Percentiles rank a stretch among this genome's conserved stretches.
Evolutionary conservation across 2,113 vertebrate genomes (phyloP).

Genomic region (Camelus bactrianus): DNA sequence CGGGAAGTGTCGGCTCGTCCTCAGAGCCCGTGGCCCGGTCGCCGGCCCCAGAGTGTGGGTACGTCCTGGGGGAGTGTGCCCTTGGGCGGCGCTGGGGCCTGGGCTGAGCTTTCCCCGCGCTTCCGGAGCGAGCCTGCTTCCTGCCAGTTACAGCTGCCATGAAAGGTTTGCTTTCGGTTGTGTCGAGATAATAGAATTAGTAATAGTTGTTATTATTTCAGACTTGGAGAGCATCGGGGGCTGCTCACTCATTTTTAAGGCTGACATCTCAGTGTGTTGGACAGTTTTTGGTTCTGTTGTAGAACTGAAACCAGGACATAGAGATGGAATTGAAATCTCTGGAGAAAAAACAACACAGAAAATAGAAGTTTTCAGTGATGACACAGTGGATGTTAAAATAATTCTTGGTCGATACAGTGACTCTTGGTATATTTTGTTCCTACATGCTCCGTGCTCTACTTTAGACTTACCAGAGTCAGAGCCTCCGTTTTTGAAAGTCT

Average conservation of each 20-base stretch:
- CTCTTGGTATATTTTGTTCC: constrained; percentile 9
- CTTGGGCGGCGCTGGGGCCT: neutral
- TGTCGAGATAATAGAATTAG: neutral
- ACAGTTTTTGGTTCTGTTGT: neutral
- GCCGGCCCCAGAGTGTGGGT: neutral
- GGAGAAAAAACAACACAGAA: constrained; percentile 48
- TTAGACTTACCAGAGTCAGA: constrained; percentile 79
- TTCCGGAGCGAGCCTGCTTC: neutral
- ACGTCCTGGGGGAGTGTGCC: neutral
- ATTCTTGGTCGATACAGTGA: constrained; percentile 16
- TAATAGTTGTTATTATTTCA: neutral
- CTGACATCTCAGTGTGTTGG: neutral
- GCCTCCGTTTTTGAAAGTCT: constrained; percentile 78
- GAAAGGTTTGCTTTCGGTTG: neutral
- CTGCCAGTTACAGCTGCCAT: neutral
- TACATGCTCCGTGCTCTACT: constrained; percentile 72
- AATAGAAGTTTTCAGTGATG: constrained; percentile 31
- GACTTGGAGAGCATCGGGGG: neutral
- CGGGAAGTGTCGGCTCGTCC: neutral
- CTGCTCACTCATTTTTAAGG: neutral
- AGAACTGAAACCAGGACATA: constrained; percentile 6
- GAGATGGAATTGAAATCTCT: constrained; percentile 15
- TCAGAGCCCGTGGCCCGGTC: neutral
- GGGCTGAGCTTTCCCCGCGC: neutral
- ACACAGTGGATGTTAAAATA: constrained; percentile 22